Base-by-base conservation (phyloP, 2,113 vertebrate genomes). In the Tachysurus vachellii region DNA sequence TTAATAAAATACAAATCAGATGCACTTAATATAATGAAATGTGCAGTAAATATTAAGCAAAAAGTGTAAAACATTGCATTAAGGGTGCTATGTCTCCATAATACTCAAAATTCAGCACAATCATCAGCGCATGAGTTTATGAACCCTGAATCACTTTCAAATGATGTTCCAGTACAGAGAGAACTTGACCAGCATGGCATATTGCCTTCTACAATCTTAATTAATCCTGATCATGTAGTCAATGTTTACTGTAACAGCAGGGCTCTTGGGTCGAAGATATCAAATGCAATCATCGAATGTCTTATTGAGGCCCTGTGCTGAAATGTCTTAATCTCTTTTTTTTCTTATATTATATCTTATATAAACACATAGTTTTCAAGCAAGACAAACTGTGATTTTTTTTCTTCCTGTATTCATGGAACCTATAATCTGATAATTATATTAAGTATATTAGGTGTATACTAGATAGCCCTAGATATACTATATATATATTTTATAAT, bases 241-340 rank as follows among this genome's bases (percentile, higher is more conserved):
- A 83, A 88, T 87, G 89, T 92, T 92, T 91, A 92, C 91, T 92
- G 81, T 88, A 77, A 87, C 88, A 80, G 50, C 82, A 89, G 85
- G 91, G 92, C 92, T 91, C 94, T 95, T 93, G 93, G 94, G 94
- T 94, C 91, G 91, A 88, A 73, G 89, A 92, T 93, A 93, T 91
- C 82, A 86, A 91, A 93, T 93, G 92, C 62, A 88, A 75, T 42
- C 59, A 94, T 94, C 88, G 88, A 92, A 95, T 94, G 94, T 96
- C 95, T 96, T 96, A 96, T 90, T 80, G 88, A 88, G 79, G 83
- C 85, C 26, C 88, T 80, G 90, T 88, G 83, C 91, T 92, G 91
- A 89, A 85, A 93, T 66, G 95, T 95, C 95, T 96, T 96, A 96
- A 95, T 91, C 90, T 93, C 87, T 92, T 64, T 86, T 82, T 91